These are phyloP conservation scores for Salticus scenicus DNA, from an alignment of 2,888 invertebrate species.

Conservation along the genomic window DNA sequence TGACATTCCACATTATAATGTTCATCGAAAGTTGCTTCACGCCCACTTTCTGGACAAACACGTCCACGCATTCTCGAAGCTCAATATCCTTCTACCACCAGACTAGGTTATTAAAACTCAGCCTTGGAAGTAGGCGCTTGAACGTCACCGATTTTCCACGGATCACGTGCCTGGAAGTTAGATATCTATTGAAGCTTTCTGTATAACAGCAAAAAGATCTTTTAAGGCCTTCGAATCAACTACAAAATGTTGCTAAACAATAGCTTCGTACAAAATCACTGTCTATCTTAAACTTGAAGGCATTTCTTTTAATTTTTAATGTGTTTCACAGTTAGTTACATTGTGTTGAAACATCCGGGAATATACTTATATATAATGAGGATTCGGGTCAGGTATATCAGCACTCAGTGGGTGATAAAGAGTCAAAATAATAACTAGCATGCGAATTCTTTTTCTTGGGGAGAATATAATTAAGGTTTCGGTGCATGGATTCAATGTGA, in stretches of 20 bases:
- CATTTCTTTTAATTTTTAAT: not conserved
- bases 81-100: not conserved
- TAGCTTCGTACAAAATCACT: not conserved
- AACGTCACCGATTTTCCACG: constrained; percentile 37
- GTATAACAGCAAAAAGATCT: not conserved
- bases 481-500: not conserved
- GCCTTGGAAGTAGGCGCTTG: constrained; percentile 33
- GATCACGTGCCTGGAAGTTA: not conserved
- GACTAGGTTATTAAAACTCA: constrained; percentile 31
- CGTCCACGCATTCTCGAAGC: not conserved
- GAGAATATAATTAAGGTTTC: not conserved
- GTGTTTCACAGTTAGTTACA: not conserved
- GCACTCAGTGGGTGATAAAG: not conserved
- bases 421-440: not conserved
- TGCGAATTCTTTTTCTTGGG: not conserved
- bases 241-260: constrained; percentile 28
- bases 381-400: constrained; percentile 13
- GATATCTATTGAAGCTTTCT: not conserved
- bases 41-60: not conserved
- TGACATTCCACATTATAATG: not conserved
- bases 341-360: constrained; percentile 54
- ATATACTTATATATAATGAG: not conserved
- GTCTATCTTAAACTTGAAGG: not conserved
- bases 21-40: not conserved
- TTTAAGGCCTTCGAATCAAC: constrained; percentile 42